Evolutionary conservation across 1,140 invertebrate genomes (phyloP).

Genomic region (Drosophila kurseongensis): DNA sequence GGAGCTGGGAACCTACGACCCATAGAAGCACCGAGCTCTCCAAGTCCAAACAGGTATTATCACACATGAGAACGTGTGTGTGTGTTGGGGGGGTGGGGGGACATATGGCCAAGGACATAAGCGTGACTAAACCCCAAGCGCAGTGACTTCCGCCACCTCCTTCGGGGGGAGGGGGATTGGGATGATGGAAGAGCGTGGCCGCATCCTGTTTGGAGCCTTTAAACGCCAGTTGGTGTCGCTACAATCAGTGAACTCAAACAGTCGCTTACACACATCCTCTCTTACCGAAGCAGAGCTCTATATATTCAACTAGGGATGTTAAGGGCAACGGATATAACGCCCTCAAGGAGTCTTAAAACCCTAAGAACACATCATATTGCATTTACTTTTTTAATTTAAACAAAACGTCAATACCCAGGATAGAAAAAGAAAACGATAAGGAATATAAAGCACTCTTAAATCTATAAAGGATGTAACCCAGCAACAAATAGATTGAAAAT

Average conservation of each 20-base stretch:
- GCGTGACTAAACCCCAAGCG: slow-evolving; percentile 66
- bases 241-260: slow-evolving; percentile 53
- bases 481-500: no score
- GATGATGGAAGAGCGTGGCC: slow-evolving; percentile 16
- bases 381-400: no score
- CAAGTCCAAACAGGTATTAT: slow-evolving; percentile 52
- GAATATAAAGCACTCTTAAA: no score
- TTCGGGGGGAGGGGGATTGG: not conserved
- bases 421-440: no score
- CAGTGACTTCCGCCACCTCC: slow-evolving; percentile 57
- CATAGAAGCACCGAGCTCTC: slow-evolving; percentile 13
- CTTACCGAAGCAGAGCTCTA: not conserved
- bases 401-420: no score
- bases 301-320: not conserved
- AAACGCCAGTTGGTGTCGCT: slow-evolving; percentile 63
- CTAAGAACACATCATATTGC: no score
- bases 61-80: slow-evolving; percentile 19
- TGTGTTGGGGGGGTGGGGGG: not conserved
- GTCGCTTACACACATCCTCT: not conserved
- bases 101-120: slow-evolving; percentile 46
- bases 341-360: no score
- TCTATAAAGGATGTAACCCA: no score
- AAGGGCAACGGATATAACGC: no score
- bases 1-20: slow-evolving; percentile 23
- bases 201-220: slow-evolving; percentile 63